Base-by-base conservation (phyloP, 1,140 invertebrate genomes). In the Galleria mellonella region DNA sequence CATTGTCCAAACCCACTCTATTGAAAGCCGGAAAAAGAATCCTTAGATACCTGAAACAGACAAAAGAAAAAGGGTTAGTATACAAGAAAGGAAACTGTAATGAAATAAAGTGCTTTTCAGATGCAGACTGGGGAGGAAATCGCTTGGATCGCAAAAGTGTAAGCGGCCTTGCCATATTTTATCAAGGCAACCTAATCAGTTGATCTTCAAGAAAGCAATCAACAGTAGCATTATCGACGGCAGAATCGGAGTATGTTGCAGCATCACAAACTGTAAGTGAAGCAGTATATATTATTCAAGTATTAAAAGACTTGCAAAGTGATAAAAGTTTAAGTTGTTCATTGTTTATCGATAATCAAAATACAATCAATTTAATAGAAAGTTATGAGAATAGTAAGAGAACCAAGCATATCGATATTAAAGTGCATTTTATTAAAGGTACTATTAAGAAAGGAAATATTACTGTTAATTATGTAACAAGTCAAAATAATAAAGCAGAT, bases 171-270 rank as follows among this genome's bases (percentile, higher is more conserved):
- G 42, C 69, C 0, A 43, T 65, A 12, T 31, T 51, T 10, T 14
- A 64, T 14, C 46, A 32, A 39, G 44, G 35, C 7, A 51, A 33
- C 17, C 17, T 48, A 1, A 36, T 76, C 13, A 13, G 35, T 1
- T 76, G 72, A 67, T 42, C 28, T 8, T 55, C 51, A 4, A 32
- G 43, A 7, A 72, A 70, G 32, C 70, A 71, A 37, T 46, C 44
- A 1, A 41, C 41, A 1, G 56, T 64, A 0, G 45, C 64, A 8
- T 43, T 61, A 32, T 65, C 55, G 4, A 57, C 54, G 0, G 51
- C 51, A 7, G 61, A 70, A 32, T 51, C 60, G 8, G 66, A 73
- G 43, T 71, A 62, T 37, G 39, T 66, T 2, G 51, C 60, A 12
- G 45, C 57, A 23, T 2, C 17, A 3, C 17, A 3, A 23, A 3